Percentiles rank a stretch among this genome's conserved stretches.
These are phyloP conservation scores for Harpagus bidentatus DNA, from an alignment of 2,113 vertebrate species.

Conservation along the genomic window DNA sequence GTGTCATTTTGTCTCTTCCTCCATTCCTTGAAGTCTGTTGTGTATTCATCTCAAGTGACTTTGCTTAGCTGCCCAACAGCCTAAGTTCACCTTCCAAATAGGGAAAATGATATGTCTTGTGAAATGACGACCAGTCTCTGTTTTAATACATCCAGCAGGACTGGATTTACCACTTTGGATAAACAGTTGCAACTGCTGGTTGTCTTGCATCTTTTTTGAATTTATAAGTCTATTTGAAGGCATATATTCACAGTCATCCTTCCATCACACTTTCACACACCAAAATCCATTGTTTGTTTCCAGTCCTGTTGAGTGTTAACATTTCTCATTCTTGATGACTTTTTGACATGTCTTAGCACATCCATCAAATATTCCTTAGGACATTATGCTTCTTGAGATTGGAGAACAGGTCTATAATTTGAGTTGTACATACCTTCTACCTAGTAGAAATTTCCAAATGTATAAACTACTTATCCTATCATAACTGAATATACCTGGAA, in stretches of 20 bases:
- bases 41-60: not conserved
- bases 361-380: not conserved
- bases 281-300: not conserved
- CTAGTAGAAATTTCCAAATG: not conserved
- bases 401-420: not conserved
- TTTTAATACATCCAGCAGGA: not conserved
- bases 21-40: not conserved
- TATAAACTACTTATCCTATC: not conserved
- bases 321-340: not conserved
- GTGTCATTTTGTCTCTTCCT: not conserved
- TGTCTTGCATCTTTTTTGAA: not conserved
- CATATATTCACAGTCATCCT: not conserved
- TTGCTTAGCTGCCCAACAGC: not conserved
- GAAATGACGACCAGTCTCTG: not conserved
- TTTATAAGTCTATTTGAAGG: not conserved
- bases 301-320: not conserved
- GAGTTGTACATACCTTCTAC: not conserved
- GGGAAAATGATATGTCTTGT: not conserved
- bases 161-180: not conserved
- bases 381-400: not conserved
- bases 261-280: not conserved
- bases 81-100: not conserved
- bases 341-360: not conserved
- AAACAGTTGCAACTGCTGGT: not conserved
- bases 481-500: not conserved